A percentile compares a stretch with the other conserved stretches of the same genome.
phyloP scores from a whole-genome alignment of 2,797 vertebrate genomes.

The Hyperoplus lanceolatus region DNA sequence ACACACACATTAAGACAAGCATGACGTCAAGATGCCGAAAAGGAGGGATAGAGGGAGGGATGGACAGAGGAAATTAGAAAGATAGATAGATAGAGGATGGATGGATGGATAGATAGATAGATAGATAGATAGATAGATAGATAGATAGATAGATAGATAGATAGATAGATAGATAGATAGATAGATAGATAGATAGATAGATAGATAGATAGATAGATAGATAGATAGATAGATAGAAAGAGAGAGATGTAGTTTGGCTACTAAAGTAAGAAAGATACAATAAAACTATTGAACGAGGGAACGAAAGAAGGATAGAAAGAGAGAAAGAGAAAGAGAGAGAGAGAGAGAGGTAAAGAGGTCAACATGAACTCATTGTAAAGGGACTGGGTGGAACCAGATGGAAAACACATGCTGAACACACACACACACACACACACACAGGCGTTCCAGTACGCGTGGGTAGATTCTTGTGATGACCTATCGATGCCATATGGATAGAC shows the following conservation, averaged over 20 bases:
- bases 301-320: slow-evolving; percentile 6
- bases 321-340: slow-evolving; percentile 12
- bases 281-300: not conserved
- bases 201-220: not conserved
- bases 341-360: slow-evolving; percentile 48
- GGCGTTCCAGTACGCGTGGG: too few species aligned
- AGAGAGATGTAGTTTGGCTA: not conserved
- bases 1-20: not conserved
- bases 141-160: too few species aligned
- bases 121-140: too few species aligned
- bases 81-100: too few species aligned
- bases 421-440: slow-evolving; percentile 31
- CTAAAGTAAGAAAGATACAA: slow-evolving; percentile 7
- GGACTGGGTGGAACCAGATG: slow-evolving; percentile 77
- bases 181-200: not conserved
- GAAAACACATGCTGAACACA: slow-evolving; percentile 72
- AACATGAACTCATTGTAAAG: slow-evolving; percentile 67
- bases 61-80: not conserved
- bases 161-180: not conserved
- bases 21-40: slow-evolving; percentile 35
- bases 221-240: not conserved
- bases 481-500: too few species aligned
- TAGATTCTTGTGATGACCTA: too few species aligned
- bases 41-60: not conserved
- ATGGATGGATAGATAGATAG: not conserved